phyloP scores from a whole-genome alignment of 2,888 invertebrate species.

The Oscheius sp. region DNA sequence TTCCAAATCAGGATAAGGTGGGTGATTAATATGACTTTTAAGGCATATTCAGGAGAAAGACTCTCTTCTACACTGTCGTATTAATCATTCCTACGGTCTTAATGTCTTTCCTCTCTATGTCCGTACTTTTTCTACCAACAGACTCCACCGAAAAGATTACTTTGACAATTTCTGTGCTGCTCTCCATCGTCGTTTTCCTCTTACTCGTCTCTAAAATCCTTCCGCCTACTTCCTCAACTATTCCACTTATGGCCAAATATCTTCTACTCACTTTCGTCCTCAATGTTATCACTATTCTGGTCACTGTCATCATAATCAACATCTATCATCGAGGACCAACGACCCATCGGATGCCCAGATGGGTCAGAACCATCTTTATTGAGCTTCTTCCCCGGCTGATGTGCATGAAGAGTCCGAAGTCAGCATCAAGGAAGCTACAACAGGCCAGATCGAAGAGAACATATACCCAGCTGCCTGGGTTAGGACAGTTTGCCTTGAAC shows the following conservation, averaged over 20 bases:
- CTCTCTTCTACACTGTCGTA: conserved; percentile 98
- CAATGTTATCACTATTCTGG: conserved; percentile 98
- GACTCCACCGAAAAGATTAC: conserved; percentile 86
- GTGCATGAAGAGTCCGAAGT: conserved; percentile 88
- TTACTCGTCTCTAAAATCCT: conserved; percentile 97
- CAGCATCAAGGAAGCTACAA: conserved; percentile 25
- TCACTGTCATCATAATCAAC: conserved; percentile 94
- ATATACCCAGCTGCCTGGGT: conserved; percentile 51
- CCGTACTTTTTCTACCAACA: conserved; percentile 95
- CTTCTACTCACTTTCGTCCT: conserved; percentile 98
- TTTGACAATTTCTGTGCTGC: conserved; percentile 92
- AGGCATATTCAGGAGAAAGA: conserved; percentile 86
- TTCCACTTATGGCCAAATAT: conserved; percentile 98
- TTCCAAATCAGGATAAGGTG: conserved; percentile 64
- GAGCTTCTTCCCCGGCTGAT: conserved; percentile 76
- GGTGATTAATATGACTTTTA: no score
- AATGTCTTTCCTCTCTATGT: conserved; percentile 90
- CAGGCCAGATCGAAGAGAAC: conserved; percentile 31
- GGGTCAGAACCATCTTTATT: conserved; percentile 93
- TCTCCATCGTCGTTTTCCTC: conserved; percentile 98
- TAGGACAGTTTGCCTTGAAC: conserved; percentile 61
- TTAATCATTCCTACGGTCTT: conserved; percentile 92
- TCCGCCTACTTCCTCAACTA: conserved; percentile 95
- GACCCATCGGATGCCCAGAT: conserved; percentile 98
- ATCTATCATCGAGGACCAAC: conserved; percentile 96